Evolutionary conservation across 2,888 invertebrate species (phyloP).

Genomic region (Hirtodrosophila trivittata): DNA sequence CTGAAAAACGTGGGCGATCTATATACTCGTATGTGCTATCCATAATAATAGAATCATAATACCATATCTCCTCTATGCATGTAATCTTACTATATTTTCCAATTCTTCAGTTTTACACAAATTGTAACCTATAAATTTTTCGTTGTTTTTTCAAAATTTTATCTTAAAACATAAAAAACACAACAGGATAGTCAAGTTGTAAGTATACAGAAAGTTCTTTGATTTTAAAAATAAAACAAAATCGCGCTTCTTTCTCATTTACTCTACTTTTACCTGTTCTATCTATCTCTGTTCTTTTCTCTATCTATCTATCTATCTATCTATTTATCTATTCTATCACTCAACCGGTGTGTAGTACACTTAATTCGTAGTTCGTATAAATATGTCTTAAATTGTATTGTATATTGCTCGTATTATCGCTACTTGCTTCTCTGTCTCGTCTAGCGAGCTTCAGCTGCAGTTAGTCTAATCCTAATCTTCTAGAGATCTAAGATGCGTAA

Average conservation of each 20-base stretch:
- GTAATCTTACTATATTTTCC: conserved; percentile 24
- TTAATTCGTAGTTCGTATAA: conserved; percentile 1
- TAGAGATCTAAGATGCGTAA: conserved; percentile 25
- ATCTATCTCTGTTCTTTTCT: no score
- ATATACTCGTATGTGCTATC: no score
- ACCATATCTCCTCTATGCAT: conserved; percentile 21
- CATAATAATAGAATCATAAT: background rate
- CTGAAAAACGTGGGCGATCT: background rate
- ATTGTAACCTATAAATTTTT: conserved; percentile 72
- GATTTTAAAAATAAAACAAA: conserved; percentile 43
- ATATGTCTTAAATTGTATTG: conserved; percentile 6
- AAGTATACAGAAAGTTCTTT: conserved; percentile 75
- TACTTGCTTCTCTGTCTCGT: conserved; percentile 52
- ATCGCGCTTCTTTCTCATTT: conserved; percentile 63
- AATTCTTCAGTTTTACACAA: conserved; percentile 64
- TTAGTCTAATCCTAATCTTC: conserved; percentile 35
- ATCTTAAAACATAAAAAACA: conserved; percentile 31
- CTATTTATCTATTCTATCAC: conserved; percentile 35
- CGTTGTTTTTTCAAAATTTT: conserved; percentile 68
- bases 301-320: conserved; percentile 32
- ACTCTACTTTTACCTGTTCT: conserved; percentile 27
- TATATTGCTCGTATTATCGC: conserved; percentile 27
- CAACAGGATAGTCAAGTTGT: conserved; percentile 80
- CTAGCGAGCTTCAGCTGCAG: conserved; percentile 46
- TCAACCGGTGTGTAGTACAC: conserved; percentile 18